Evolutionary conservation across 2,888 invertebrate species (phyloP), one percentile per base, ranked within the genome.

Genomic region (Ceraclea dissimilis): DNA sequence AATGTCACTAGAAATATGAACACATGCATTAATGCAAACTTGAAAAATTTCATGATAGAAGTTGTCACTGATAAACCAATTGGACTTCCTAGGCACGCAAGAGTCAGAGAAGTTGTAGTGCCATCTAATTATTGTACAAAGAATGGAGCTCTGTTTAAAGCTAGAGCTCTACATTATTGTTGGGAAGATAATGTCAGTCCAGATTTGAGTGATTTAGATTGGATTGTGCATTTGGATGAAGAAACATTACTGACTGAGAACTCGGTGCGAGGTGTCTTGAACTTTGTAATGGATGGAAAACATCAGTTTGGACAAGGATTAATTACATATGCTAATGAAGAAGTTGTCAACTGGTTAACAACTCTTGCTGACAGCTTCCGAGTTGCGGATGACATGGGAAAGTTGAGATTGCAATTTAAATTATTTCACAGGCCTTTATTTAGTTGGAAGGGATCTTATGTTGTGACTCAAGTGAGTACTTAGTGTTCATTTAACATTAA

Each of bases 391-490:
- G 97, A 97, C 68, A 94, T 97, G 95, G 97, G 97, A 56, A 97
- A 97, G 73, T 75, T 97, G 54, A 81, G 94, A 65, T 79, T 93
- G 62, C 96, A 96, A 71, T 94, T 97, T 69, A 87, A 88, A 66
- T 78, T 91, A 72, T 95, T 97, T 71, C 94, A 96, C 70, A 92
- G 90, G 69, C 96, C 97, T 17, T 77, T 95, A 55, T 95, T 97
- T 72, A 94, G 95, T 71, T 96, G 96, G 95, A 97, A 97, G 75
- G 97, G 97, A 60, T 96, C 96, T 46, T 97, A 90, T 74, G 96
- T 97, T 63, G 95, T 97, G 10, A 94, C 95, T 62, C 93, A 94
- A 85, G 93, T 93, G 70, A 74, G 71, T 64, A 39, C 33, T 33
- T 18, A 18, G 31, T 50, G 17, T 47, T 16, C 1, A 39, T 39